Percentiles rank a stretch among this genome's conserved stretches.
phyloP scores from a whole-genome alignment of 2,888 invertebrate species.

The Cosmia trapezina region DNA sequence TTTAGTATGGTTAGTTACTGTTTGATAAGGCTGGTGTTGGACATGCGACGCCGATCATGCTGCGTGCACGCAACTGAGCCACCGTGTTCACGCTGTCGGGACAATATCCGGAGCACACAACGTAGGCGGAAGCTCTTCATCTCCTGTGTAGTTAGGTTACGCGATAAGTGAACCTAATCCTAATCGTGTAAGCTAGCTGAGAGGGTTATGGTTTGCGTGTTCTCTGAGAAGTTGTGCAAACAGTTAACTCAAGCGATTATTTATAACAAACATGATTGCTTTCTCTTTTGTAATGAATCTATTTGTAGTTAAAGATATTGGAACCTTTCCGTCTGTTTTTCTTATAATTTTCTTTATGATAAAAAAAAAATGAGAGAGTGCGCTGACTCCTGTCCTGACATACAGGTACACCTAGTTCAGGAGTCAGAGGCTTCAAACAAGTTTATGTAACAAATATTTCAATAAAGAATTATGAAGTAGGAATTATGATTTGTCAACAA shows the following conservation, averaged over 20 bases:
- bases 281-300: neutral
- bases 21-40: slow-evolving; percentile 51
- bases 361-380: too few species aligned
- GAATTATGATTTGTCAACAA: too few species aligned
- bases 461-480: too few species aligned
- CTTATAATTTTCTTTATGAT: neutral
- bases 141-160: slow-evolving; percentile 50
- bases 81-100: slow-evolving; percentile 44
- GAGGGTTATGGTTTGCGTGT: slow-evolving; percentile 21
- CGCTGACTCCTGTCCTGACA: too few species aligned
- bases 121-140: slow-evolving; percentile 60
- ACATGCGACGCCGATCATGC: slow-evolving; percentile 42
- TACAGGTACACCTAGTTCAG: too few species aligned
- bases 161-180: slow-evolving; percentile 45
- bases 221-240: slow-evolving; percentile 21
- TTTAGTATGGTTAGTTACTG: slow-evolving; percentile 64
- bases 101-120: slow-evolving; percentile 65
- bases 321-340: neutral
- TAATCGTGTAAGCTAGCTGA: slow-evolving; percentile 15
- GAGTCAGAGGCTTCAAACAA: too few species aligned
- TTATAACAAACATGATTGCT: slow-evolving; percentile 23
- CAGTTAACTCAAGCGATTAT: slow-evolving; percentile 27
- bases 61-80: slow-evolving; percentile 65
- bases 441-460: too few species aligned
- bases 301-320: neutral